Percentiles rank a stretch among this genome's conserved stretches.
phyloP scores from a whole-genome alignment of 2,888 invertebrate species.

The Mythimna lalbum region DNA sequence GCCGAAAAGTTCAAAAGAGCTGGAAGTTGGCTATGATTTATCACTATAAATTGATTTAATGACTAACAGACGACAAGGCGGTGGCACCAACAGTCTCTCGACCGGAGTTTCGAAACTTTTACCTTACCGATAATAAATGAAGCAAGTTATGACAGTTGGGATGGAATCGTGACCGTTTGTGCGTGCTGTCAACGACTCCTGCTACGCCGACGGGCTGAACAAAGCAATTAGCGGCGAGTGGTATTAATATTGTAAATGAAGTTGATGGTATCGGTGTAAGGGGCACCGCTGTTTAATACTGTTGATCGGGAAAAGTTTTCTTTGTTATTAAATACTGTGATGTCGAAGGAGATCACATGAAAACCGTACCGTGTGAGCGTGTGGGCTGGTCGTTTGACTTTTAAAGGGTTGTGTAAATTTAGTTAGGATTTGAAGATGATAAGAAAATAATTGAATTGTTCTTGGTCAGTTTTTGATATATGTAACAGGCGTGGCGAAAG shows the following conservation, averaged over 20 bases:
- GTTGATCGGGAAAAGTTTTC: conserved; percentile 15
- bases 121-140: conserved; percentile 75
- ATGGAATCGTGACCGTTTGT: conserved; percentile 70
- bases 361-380: too few species aligned
- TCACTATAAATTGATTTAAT: conserved; percentile 74
- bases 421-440: too few species aligned
- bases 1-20: conserved; percentile 45
- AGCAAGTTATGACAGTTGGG: conserved; percentile 74
- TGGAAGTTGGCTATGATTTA: conserved; percentile 63
- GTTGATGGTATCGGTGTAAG: conserved; percentile 36
- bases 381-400: too few species aligned
- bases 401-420: too few species aligned
- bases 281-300: conserved; percentile 10
- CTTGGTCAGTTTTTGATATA: too few species aligned
- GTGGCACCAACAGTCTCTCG: conserved; percentile 62
- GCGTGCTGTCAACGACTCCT: conserved; percentile 61
- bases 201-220: conserved; percentile 40
- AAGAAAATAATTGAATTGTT: too few species aligned
- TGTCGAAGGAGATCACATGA: too few species aligned
- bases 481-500: too few species aligned
- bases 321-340: neutral
- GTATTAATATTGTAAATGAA: conserved; percentile 52
- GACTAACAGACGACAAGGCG: conserved; percentile 68
- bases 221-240: conserved; percentile 62
- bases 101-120: conserved; percentile 70